phyloP scores from a whole-genome alignment of 2,797 vertebrate genomes.

The Rachycentron canadum region DNA sequence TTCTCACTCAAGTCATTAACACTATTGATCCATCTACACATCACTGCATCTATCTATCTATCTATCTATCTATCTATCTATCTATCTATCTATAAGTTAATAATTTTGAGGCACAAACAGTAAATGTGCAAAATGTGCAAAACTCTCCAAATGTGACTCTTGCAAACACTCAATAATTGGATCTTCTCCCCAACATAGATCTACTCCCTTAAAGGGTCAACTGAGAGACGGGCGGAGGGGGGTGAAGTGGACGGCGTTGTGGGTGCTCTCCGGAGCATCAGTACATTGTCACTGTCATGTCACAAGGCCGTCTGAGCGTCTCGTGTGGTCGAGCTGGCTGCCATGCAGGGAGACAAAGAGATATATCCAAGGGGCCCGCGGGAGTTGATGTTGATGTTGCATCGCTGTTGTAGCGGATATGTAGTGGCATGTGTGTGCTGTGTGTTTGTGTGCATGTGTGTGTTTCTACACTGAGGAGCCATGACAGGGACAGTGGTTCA shows the following conservation, averaged over 20 bases:
- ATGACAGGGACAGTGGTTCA: constrained; percentile 85
- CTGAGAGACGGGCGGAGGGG: constrained; percentile 32
- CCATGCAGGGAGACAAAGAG: constrained; percentile 63
- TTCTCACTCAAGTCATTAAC: constrained; percentile 34
- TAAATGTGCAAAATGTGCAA: not conserved
- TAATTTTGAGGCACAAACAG: not conserved
- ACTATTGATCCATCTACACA: not conserved
- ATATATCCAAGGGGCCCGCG: constrained; percentile 67
- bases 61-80: not conserved
- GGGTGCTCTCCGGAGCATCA: constrained; percentile 70
- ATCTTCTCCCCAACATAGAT: constrained; percentile 40
- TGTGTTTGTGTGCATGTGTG: constrained; percentile 63
- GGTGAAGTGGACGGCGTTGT: constrained; percentile 56
- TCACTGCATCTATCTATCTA: not conserved
- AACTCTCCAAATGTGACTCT: not conserved
- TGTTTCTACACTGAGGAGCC: constrained; percentile 77
- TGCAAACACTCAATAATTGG: constrained; percentile 11
- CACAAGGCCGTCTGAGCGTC: constrained; percentile 78
- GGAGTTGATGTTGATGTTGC: constrained; percentile 72
- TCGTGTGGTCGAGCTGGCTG: constrained; percentile 68
- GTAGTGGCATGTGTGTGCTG: constrained; percentile 60
- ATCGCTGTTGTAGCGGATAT: constrained; percentile 56
- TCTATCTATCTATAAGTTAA: not conserved
- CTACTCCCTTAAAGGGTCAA: constrained; percentile 49
- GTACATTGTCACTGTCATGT: constrained; percentile 84